Conservation (phyloP, 2,797 vertebrate genomes). For the Oophaga sylvatica region DNA sequence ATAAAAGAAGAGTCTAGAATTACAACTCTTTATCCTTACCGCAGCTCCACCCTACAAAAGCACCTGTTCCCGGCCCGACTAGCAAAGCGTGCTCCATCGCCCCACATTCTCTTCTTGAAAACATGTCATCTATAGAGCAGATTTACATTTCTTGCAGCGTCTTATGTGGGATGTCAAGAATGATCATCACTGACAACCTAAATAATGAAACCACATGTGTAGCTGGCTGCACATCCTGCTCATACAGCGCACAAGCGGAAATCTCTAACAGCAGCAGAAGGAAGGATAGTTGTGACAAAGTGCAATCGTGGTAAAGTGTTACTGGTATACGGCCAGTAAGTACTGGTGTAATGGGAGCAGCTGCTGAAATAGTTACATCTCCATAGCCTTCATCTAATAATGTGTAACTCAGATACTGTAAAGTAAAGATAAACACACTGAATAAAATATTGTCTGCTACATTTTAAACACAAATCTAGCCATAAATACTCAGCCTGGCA, state of each 20-base stretch:
- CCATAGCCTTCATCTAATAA: no score
- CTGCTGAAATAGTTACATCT: no score
- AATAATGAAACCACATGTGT: constrained; percentile 38
- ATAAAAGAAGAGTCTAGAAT: background rate
- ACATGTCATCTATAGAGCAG: background rate
- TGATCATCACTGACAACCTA: constrained; percentile 10
- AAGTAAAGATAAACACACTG: background rate
- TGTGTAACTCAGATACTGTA: background rate
- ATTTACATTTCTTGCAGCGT: background rate
- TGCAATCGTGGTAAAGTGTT: background rate
- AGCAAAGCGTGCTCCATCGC: background rate
- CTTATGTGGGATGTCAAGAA: background rate
- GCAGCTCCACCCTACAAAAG: background rate
- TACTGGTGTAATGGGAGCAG: background rate
- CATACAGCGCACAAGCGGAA: constrained; percentile 16
- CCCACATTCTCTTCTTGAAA: background rate
- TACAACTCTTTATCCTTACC: background rate
- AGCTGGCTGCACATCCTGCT: constrained; percentile 26
- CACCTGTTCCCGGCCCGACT: background rate
- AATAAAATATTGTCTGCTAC: background rate
- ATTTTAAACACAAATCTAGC: background rate
- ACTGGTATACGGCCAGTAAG: background rate
- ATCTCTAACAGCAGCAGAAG: constrained; percentile 10
- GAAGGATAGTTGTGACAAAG: constrained; percentile 4
- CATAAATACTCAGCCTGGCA: background rate